Evolutionary conservation across 2,888 invertebrate species (phyloP).

Genomic region (Gnatocerus cornutus): DNA sequence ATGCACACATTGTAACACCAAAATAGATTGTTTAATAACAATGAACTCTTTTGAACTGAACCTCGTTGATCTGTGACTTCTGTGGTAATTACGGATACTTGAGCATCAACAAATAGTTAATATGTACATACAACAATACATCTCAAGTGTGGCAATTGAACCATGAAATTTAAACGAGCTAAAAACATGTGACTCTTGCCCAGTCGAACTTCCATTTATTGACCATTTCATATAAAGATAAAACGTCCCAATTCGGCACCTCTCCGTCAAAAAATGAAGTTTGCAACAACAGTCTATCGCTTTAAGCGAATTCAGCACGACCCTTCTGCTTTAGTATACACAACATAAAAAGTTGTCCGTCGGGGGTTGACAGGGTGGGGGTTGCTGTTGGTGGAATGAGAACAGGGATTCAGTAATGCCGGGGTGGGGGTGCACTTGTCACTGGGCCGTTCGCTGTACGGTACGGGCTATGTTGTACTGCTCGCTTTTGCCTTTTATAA

Average conservation of each 20-base stretch:
- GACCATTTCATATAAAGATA: too few species aligned
- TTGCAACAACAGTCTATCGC: constrained; percentile 24
- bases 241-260: too few species aligned
- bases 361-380: constrained; percentile 65
- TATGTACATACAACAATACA: too few species aligned
- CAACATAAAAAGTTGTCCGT: constrained; percentile 71
- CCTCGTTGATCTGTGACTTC: constrained; percentile 51
- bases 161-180: too few species aligned
- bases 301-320: constrained; percentile 37
- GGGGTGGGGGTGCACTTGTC: constrained; percentile 65
- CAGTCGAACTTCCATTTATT: too few species aligned
- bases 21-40: constrained; percentile 52
- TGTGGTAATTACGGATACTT: constrained; percentile 23
- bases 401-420: constrained; percentile 57
- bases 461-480: constrained; percentile 17
- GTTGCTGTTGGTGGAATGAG: constrained; percentile 59
- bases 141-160: too few species aligned
- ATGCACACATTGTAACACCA: constrained; percentile 42
- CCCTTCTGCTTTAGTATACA: constrained; percentile 65
- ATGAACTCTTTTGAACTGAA: constrained; percentile 53
- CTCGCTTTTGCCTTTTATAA: constrained; percentile 15
- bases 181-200: too few species aligned
- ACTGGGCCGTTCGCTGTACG: constrained; percentile 61
- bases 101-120: not conserved
- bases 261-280: too few species aligned